Evolutionary conservation across 2,113 vertebrate genomes (phyloP), one percentile per base, ranked within the genome.

Genomic region (Stigmatopora argus): DNA sequence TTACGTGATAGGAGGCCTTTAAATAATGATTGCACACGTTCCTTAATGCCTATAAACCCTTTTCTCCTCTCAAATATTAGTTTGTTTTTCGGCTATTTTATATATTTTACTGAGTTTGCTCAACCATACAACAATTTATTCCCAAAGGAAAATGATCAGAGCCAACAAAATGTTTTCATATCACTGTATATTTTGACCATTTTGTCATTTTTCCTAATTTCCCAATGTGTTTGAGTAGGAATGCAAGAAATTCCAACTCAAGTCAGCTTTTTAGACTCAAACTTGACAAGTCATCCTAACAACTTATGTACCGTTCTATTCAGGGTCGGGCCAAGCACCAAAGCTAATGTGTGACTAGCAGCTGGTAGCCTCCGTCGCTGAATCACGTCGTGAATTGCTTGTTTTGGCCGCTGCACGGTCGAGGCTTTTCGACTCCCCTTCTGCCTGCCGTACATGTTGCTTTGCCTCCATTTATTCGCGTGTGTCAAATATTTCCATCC

Each of bases 311-410:
- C 75, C 69, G 72, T 79, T 84, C 77, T 68, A 75, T 60, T 83
- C 78, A 83, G 75, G 73, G 77, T 67, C 65, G 73, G 62, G 41
- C 56, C 75, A 86, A 80, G 73, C 69, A 66, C 74, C 78, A 81
- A 77, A 82, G 81, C 79, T 83, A 78, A 60, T 53, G 71, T 69
- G 63, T 77, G 74, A 77, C 81, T 79, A 77, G 52, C 78, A 82
- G 78, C 83, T 80, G 77, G 71, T 72, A 64, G 77, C 62, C 46
- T 73, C 73, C 66, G 52, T 41, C 45, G 9, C 67, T 21, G 49
- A 59, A 49, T 48, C 71, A 5, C 77, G 55, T 66, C 53, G 62
- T 55, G 56, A 77, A 65, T 59, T 55, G 65, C 73, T 84, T 87
- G 72, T 86, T 88, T 81, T 85, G 69, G 62, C 52, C 64, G 14